A percentile compares a stretch with the other conserved stretches of the same genome.
Conservation (phyloP, 2,888 invertebrate genomes). For the Archips crataeganus region DNA sequence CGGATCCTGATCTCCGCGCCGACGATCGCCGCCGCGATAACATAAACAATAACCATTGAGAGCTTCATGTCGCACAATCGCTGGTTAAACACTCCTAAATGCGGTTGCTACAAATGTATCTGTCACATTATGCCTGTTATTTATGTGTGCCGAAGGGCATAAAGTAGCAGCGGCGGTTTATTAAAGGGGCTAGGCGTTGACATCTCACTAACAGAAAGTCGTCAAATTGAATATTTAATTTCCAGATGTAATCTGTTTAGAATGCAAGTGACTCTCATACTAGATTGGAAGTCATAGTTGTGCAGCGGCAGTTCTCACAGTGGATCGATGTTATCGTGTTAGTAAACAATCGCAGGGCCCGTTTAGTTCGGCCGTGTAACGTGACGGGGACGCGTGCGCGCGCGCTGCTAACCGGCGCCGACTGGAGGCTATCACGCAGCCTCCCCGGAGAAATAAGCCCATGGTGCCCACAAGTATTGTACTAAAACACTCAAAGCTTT, state of each 20-base stretch:
- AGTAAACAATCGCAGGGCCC: slow-evolving; percentile 70
- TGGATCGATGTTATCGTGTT: slow-evolving; percentile 60
- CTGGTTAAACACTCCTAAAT: slow-evolving; percentile 70
- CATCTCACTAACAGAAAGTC: slow-evolving; percentile 77
- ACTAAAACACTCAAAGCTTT: slow-evolving; percentile 46
- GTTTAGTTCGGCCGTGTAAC: slow-evolving; percentile 51
- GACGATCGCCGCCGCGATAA: slow-evolving; percentile 75
- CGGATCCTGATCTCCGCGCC: slow-evolving; percentile 78
- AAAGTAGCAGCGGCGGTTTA: slow-evolving; percentile 70
- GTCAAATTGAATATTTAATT: slow-evolving; percentile 68
- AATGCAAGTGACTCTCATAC: slow-evolving; percentile 54
- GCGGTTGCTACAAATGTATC: slow-evolving; percentile 71
- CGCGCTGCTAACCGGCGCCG: slow-evolving; percentile 76
- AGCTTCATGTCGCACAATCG: slow-evolving; percentile 74
- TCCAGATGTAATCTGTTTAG: slow-evolving; percentile 58
- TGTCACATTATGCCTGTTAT: slow-evolving; percentile 82
- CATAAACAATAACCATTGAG: slow-evolving; percentile 76
- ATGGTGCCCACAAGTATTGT: slow-evolving; percentile 42
- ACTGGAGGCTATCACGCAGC: slow-evolving; percentile 80
- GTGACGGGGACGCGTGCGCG: slow-evolving; percentile 71
- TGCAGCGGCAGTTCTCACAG: slow-evolving; percentile 56
- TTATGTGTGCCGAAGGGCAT: slow-evolving; percentile 72
- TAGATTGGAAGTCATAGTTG: slow-evolving; percentile 53
- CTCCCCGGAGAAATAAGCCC: slow-evolving; percentile 66
- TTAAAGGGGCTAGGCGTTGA: slow-evolving; percentile 73